Evolutionary conservation across 2,888 invertebrate species (phyloP).

Genomic region (Caenorhabditis wallacei): DNA sequence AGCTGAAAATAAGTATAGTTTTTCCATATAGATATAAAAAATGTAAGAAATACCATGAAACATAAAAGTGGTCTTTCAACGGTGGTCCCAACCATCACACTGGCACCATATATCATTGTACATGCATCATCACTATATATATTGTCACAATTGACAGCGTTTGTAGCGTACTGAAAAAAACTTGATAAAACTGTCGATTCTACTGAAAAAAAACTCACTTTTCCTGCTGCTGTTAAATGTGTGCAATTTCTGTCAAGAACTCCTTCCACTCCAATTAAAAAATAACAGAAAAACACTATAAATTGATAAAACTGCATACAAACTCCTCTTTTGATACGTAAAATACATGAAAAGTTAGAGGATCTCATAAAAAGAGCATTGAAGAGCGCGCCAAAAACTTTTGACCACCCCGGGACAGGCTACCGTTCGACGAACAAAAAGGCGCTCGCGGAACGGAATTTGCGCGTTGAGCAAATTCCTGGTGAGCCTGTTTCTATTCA

Average conservation of each 20-base stretch:
- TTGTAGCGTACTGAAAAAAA: constrained; percentile 59
- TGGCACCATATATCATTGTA: constrained; percentile 58
- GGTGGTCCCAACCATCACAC: constrained; percentile 52
- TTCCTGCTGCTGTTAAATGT: constrained; percentile 22
- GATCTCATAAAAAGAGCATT: constrained; percentile 49
- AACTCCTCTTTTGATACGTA: constrained; percentile 9
- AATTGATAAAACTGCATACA: constrained; percentile 43
- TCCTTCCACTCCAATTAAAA: constrained; percentile 11
- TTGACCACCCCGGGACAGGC: constrained; percentile 39
- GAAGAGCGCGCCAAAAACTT: constrained; percentile 18
- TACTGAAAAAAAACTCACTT: constrained; percentile 35
- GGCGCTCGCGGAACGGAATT: constrained; percentile 36
- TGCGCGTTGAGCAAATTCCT: constrained; percentile 45
- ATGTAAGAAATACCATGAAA: constrained; percentile 43
- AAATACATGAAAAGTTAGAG: constrained; percentile 22
- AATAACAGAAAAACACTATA: constrained; percentile 33
- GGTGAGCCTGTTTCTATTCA: constrained; percentile 50
- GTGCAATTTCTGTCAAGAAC: constrained; percentile 59
- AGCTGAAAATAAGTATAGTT: constrained; percentile 24
- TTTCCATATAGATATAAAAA: neutral
- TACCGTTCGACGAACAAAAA: constrained; percentile 48
- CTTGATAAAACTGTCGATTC: too few relatives aligned
- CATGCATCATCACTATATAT: constrained; percentile 68
- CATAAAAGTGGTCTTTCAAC: constrained; percentile 51
- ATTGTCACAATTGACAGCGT: constrained; percentile 68